phyloP scores from a whole-genome alignment of 2,888 invertebrate genomes.

The Cetonia aurata region DNA sequence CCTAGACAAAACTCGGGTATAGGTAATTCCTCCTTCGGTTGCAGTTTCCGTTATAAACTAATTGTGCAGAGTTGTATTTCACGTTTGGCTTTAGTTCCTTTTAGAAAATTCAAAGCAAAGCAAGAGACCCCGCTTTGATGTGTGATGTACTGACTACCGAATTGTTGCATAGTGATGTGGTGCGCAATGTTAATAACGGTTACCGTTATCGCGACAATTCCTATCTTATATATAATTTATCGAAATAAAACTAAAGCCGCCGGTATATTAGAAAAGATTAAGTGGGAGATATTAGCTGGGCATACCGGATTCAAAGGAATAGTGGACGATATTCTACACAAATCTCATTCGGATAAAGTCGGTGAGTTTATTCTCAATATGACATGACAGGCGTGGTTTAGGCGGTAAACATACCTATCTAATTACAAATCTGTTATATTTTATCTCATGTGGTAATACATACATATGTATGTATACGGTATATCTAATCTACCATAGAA shows the following conservation, averaged over 20 bases:
- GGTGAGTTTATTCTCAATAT: not conserved
- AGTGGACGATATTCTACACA: not conserved
- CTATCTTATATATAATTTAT: conserved; percentile 6
- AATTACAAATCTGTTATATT: no score
- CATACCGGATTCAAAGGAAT: not conserved
- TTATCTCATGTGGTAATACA: no score
- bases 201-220: not conserved
- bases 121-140: no score
- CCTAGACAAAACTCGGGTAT: no score
- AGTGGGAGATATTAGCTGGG: not conserved
- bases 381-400: not conserved
- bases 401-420: no score
- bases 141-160: no score
- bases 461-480: no score
- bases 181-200: not conserved
- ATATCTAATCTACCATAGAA: no score
- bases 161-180: no score
- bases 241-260: not conserved
- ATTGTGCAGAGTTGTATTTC: not conserved
- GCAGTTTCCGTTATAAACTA: conserved; percentile 21
- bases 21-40: no score
- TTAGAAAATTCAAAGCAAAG: no score
- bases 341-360: conserved; percentile 3
- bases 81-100: no score
- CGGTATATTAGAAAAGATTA: not conserved